Evolutionary conservation across 2,113 vertebrate genomes (phyloP).

Genomic region (Hypocryptadius cinnamomeus): DNA sequence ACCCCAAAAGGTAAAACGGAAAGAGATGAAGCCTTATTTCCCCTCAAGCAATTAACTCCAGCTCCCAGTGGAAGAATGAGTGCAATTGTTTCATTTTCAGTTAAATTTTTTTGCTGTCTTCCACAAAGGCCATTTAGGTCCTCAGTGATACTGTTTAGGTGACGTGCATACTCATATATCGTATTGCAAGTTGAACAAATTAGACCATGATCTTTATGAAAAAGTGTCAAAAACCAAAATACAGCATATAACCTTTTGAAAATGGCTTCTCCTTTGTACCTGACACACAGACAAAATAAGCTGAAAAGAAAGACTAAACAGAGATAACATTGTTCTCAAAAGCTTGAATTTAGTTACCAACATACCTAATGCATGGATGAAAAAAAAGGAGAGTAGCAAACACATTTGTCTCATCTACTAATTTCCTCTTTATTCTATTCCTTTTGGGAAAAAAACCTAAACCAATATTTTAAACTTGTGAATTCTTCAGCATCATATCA

Average conservation of each 20-base stretch:
- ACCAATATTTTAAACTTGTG: not conserved
- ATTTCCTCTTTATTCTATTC: not conserved
- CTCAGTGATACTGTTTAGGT: not conserved
- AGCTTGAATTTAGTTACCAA: not conserved
- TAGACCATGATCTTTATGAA: not conserved
- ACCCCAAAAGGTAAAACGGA: not conserved
- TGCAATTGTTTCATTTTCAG: not conserved
- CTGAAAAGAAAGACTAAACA: not conserved
- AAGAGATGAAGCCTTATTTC: not conserved
- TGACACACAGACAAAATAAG: not conserved
- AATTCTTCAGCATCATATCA: not conserved
- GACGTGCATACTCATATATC: fast-evolving
- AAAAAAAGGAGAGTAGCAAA: not conserved
- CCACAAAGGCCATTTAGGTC: not conserved
- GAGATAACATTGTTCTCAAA: not conserved
- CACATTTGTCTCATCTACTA: not conserved
- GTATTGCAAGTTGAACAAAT: not conserved
- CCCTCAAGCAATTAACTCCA: not conserved
- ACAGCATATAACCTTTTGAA: not conserved
- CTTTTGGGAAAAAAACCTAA: not conserved
- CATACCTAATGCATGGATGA: not conserved
- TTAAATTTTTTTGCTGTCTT: not conserved
- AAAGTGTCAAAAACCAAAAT: not conserved
- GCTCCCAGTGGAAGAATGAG: not conserved
- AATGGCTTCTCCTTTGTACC: not conserved